A percentile compares a stretch with the other conserved stretches of the same genome.
phyloP scores from a whole-genome alignment of 1,140 invertebrate genomes.

The Dreissena polymorpha region DNA sequence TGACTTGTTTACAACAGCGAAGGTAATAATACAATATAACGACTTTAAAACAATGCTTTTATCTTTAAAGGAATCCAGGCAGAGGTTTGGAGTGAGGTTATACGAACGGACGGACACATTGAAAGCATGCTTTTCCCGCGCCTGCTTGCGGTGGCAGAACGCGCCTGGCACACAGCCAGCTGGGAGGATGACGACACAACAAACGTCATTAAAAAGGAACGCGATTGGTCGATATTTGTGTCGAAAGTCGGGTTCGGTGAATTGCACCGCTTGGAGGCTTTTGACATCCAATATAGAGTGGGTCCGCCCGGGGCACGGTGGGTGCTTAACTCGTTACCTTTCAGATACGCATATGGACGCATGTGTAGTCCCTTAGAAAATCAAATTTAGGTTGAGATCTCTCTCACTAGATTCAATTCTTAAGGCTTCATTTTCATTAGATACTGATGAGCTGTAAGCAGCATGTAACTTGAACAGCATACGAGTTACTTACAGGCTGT shows the following conservation, averaged over 20 bases:
- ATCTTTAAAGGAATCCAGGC: constrained; percentile 71
- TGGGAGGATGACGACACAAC: constrained; percentile 66
- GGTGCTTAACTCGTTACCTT: constrained; percentile 1
- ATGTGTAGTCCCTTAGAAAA: no score
- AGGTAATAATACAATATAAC: not conserved
- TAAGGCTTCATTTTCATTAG: no score
- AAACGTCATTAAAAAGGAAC: constrained; percentile 34
- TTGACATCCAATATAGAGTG: constrained; percentile 69
- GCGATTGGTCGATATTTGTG: constrained; percentile 73
- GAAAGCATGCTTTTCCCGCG: constrained; percentile 74
- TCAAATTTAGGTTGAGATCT: no score
- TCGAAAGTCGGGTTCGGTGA: constrained; percentile 70
- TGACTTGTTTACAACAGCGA: not conserved
- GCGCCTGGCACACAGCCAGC: constrained; percentile 73
- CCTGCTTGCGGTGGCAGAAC: constrained; percentile 72
- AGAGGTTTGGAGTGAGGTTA: constrained; percentile 70
- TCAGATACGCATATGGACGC: no score
- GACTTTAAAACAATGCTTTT: not conserved
- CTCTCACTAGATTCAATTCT: no score
- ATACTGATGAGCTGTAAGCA: no score
- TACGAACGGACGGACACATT: constrained; percentile 63
- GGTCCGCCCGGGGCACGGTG: constrained; percentile 75
- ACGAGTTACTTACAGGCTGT: no score
- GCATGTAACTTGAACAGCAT: no score
- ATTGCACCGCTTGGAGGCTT: constrained; percentile 65